A percentile compares a stretch with the other conserved stretches of the same genome.
phyloP scores from a whole-genome alignment of 1,140 invertebrate species.

The Trinorchestia longiramus region DNA sequence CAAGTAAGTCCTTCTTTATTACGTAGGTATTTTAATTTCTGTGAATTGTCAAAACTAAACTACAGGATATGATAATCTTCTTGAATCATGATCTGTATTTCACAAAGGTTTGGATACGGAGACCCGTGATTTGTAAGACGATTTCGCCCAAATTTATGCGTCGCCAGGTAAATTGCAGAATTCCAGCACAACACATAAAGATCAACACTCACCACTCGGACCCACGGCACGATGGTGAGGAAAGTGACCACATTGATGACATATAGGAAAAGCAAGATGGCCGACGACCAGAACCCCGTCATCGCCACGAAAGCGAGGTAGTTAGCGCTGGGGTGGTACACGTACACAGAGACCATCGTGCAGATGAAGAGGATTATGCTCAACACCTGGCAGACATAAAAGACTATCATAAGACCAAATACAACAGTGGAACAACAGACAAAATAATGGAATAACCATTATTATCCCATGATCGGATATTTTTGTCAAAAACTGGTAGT shows the following conservation, averaged over 20 bases:
- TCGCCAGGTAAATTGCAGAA: too few relatives aligned
- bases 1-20: too few relatives aligned
- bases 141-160: neutral
- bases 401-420: neutral
- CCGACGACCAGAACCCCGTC: constrained; percentile 60
- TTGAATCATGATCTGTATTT: neutral
- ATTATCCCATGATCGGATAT: too few relatives aligned
- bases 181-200: too few relatives aligned
- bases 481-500: too few relatives aligned
- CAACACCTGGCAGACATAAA: constrained; percentile 40
- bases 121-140: neutral
- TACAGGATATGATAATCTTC: neutral
- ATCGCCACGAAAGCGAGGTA: constrained; percentile 63
- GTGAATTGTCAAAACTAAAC: neutral
- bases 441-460: too few relatives aligned
- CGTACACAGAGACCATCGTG: constrained; percentile 56
- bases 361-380: constrained; percentile 62
- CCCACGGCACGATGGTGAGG: constrained; percentile 60
- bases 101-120: neutral
- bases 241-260: constrained; percentile 58
- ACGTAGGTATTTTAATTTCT: too few relatives aligned
- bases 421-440: too few relatives aligned
- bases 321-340: constrained; percentile 55
- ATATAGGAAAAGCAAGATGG: constrained; percentile 59
- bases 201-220: constrained; percentile 56